Evolutionary conservation across 2,113 vertebrate species (phyloP), one percentile per base, ranked within the genome.

Genomic region (Malurus elegans): DNA sequence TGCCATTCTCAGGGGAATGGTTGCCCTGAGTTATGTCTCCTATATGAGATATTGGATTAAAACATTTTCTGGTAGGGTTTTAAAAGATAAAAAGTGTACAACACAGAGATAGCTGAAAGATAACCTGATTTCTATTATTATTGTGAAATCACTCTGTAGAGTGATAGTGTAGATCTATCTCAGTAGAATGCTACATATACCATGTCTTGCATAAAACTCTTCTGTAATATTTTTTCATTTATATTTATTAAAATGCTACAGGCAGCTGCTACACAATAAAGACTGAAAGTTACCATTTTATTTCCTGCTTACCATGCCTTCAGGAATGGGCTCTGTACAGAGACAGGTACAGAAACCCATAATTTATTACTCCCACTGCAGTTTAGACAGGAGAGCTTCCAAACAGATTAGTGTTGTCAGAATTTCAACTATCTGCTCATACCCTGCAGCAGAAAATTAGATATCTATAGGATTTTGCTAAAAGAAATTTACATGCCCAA

Each of bases 341-440:
- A 88, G 60, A 74, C 60, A 92, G 65, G 69, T 81, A 93, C n/a
- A 88, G 74, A 96, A 95, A 75, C 36, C 66, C 21, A 2, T 71
- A 89, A 94, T 92, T 89, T 92, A 91, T 91, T 32, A 84, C 60
- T 92, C 23, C 38, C 24, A 71, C 31, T 67, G 38, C 47, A 84
- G 69, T 83, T 91, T 38, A 89, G 47, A 71, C 50, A 91, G 71
- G 17, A 91, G 44, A 83, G 7, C 56, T 86, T 84, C 61, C 51
- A 71, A 91, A 91, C 14, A 92, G 84, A 92, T 91, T 81, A 92
- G 16, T 25, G 42, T 26, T 92, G 86, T 91, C 89, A 92, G 80
- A 91, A 86, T 80, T 87, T 89, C 56, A 95, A 51, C 84, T 83
- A 32, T 71, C 76, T 66, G 32, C 74, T 94, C 80, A 71, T 74